phyloP scores from a whole-genome alignment of 2,113 vertebrate species.

The Muscicapa adusta region DNA sequence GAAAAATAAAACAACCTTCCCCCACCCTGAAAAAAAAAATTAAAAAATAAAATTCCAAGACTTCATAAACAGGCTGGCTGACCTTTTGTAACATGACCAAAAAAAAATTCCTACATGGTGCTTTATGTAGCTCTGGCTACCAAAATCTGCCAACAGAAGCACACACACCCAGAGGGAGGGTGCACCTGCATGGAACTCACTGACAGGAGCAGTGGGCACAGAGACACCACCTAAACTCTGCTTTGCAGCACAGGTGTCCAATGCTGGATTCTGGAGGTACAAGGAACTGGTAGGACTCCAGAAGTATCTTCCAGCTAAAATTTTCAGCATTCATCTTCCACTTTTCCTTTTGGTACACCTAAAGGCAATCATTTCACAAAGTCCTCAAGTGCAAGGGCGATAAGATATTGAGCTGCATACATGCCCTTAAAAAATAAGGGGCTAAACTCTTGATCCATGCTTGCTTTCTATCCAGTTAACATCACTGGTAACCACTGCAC shows the following conservation, averaged over 20 bases:
- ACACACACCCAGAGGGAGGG: not conserved
- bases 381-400: not conserved
- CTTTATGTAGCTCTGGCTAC: not conserved
- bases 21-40: no score
- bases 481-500: not conserved
- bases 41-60: not conserved
- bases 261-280: not conserved
- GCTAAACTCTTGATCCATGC: not conserved
- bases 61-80: not conserved
- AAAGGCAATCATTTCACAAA: not conserved
- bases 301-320: not conserved
- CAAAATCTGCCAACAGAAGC: not conserved
- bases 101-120: not conserved
- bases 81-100: fast-evolving
- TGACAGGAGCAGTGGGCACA: fast-evolving
- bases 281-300: not conserved
- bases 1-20: no score
- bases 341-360: not conserved
- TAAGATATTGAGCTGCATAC: not conserved
- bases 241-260: not conserved
- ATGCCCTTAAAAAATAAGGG: not conserved
- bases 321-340: not conserved
- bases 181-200: no score
- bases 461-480: not conserved
- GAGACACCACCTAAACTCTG: fast-evolving